Conservation (phyloP, 2,113 vertebrate species). For the Vombatus ursinus region DNA sequence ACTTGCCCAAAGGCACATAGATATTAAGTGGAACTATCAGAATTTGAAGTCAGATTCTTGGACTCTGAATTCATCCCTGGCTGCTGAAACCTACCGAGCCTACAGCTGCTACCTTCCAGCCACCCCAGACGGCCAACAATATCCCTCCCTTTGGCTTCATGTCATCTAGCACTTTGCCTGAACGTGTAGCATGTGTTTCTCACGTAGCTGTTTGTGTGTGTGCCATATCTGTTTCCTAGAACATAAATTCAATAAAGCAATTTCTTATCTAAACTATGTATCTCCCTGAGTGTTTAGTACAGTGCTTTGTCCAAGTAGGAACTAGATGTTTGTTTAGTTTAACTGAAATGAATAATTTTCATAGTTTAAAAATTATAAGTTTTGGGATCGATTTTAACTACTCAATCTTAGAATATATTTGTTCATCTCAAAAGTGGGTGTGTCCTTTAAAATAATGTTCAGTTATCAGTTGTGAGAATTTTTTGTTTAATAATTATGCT, state of each 20-base stretch:
- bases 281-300: neutral
- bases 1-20: neutral
- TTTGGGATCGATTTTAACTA: neutral
- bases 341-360: neutral
- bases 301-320: neutral
- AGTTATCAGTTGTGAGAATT: neutral
- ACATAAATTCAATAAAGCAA: neutral
- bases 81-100: neutral
- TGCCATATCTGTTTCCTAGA: neutral
- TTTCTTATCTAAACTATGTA: neutral
- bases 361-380: neutral
- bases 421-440: conserved; percentile 8
- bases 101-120: neutral
- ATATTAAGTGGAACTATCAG: neutral
- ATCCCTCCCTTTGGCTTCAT: neutral
- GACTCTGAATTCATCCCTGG: neutral
- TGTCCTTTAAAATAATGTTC: conserved; percentile 21
- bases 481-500: neutral
- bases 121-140: neutral
- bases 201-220: neutral
- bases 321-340: neutral
- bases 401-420: neutral
- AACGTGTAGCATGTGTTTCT: neutral
- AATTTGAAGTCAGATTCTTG: neutral
- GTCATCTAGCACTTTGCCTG: neutral